Percentiles rank a stretch among this genome's conserved stretches.
phyloP scores from a whole-genome alignment of 1,140 invertebrate species.

The Xylocopa sonorina region DNA sequence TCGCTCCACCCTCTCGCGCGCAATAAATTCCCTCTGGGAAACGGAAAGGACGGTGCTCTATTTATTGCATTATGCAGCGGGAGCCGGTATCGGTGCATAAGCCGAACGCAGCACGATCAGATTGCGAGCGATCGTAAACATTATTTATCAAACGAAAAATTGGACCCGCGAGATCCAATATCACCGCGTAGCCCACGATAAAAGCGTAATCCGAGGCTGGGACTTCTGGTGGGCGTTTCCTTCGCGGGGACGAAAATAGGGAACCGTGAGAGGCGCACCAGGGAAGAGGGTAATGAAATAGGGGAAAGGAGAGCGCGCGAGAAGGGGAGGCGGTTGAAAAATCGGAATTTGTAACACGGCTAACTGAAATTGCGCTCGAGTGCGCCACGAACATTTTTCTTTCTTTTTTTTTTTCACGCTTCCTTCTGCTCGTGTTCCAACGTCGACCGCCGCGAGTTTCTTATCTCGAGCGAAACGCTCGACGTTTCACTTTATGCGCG shows the following conservation, averaged over 20 bases:
- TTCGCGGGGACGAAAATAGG: background rate
- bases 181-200: background rate
- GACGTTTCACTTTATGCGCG: background rate
- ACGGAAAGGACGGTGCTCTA: background rate
- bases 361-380: background rate
- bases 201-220: constrained; percentile 5
- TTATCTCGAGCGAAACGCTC: background rate
- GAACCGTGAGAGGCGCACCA: background rate
- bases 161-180: background rate
- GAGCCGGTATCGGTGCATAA: background rate
- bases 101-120: background rate
- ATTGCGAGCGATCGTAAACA: background rate
- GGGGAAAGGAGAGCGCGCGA: background rate
- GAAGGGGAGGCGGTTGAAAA: too few relatives aligned
- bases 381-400: too few relatives aligned
- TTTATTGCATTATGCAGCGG: background rate
- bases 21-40: too few relatives aligned
- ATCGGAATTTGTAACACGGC: background rate
- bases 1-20: too few relatives aligned
- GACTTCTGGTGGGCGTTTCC: constrained; percentile 18
- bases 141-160: constrained; percentile 3
- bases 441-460: background rate
- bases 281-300: background rate
- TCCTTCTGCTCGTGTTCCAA: background rate
- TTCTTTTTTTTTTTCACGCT: background rate